These are phyloP conservation scores for Troglohyphantes excavatus DNA, from an alignment of 2,888 invertebrate genomes.

Conservation along the genomic window DNA sequence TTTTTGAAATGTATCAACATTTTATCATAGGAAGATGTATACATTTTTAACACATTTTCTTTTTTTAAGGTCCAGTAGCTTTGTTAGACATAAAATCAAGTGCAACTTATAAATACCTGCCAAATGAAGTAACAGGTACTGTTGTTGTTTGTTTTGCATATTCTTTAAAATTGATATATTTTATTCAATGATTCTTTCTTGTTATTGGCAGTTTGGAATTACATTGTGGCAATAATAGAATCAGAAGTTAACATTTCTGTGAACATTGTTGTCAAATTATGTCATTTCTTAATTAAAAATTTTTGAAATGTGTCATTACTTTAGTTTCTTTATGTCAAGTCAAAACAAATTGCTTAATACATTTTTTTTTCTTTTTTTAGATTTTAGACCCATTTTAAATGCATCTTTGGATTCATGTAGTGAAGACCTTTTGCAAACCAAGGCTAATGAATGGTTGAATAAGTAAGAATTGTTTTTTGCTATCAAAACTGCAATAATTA, in stretches of 20 bases:
- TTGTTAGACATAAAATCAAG: slow-evolving; percentile 66
- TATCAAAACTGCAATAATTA: too few relatives aligned
- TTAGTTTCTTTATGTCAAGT: not conserved
- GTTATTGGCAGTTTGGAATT: not conserved
- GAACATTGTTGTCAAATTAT: not conserved
- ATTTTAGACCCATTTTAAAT: slow-evolving; percentile 55
- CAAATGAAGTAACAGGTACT: slow-evolving; percentile 65
- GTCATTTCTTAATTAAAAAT: not conserved
- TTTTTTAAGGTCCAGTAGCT: slow-evolving; percentile 64
- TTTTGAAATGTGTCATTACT: not conserved
- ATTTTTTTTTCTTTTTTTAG: slow-evolving; percentile 13
- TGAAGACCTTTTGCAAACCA: slow-evolving; percentile 41
- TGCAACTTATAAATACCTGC: slow-evolving; percentile 61
- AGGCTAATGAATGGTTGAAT: slow-evolving; percentile 54
- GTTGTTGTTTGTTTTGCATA: not conserved
- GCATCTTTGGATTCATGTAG: slow-evolving; percentile 11
- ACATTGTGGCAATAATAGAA: not conserved
- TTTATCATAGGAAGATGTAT: not conserved
- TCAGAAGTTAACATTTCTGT: not conserved
- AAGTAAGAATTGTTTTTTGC: slow-evolving; percentile 43
- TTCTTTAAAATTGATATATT: too few relatives aligned
- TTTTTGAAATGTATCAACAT: too few relatives aligned
- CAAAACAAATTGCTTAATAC: not conserved
- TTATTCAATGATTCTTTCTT: too few relatives aligned
- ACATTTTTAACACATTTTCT: not conserved